Evolutionary conservation across 2,888 invertebrate genomes (phyloP).

Genomic region (Dione vanillae): DNA sequence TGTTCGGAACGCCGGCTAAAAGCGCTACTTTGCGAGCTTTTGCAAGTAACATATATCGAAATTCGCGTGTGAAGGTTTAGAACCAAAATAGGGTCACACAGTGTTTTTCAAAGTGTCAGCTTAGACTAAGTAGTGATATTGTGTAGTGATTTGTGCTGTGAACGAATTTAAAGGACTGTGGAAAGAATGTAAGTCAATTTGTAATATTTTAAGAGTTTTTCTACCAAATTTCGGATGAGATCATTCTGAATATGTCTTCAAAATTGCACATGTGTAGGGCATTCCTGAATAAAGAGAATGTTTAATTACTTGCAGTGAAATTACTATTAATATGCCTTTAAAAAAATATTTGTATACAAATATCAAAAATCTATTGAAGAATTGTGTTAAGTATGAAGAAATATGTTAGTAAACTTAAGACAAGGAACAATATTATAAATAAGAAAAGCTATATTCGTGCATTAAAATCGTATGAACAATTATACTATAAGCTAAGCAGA

Average conservation of each 20-base stretch:
- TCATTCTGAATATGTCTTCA: background rate
- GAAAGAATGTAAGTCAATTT: slow-evolving; percentile 55
- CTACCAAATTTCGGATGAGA: slow-evolving; percentile 26
- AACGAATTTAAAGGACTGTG: slow-evolving; percentile 37
- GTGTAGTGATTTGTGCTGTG: slow-evolving; percentile 19
- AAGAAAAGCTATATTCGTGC: background rate
- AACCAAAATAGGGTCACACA: background rate
- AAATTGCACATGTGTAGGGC: background rate
- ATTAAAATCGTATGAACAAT: background rate
- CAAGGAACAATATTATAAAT: background rate
- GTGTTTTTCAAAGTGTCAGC: slow-evolving; percentile 3
- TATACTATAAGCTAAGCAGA: background rate
- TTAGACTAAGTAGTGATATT: background rate
- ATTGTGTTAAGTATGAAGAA: background rate
- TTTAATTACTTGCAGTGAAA: background rate
- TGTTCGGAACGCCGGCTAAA: slow-evolving; percentile 66
- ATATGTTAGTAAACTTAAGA: background rate
- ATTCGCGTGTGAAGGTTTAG: slow-evolving; percentile 40
- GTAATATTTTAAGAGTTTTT: slow-evolving; percentile 33
- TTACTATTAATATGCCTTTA: background rate
- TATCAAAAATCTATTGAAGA: background rate
- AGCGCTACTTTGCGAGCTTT: slow-evolving; percentile 49
- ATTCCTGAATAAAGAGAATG: background rate
- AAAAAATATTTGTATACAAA: background rate
- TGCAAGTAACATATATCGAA: slow-evolving; percentile 44